Conservation (phyloP, 92 coral and sea anemone genomes). For the Porites cylindrica region DNA sequence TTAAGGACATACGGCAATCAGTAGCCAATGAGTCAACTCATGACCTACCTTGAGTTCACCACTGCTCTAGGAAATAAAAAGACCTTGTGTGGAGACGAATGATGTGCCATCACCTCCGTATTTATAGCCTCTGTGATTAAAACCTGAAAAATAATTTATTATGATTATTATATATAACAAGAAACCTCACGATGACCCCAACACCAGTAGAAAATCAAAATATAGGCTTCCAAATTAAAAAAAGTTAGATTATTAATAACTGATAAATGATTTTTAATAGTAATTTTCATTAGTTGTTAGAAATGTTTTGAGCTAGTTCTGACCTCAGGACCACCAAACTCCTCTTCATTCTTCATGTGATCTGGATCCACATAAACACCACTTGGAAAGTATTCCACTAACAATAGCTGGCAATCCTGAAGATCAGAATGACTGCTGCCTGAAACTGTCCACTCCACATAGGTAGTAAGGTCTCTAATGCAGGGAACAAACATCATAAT, state of each 20-base stretch:
- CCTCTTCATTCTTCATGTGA: constrained; percentile 57
- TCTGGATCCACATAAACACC: constrained; percentile 78
- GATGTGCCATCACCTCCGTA: constrained; percentile 66
- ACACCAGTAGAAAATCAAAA: neutral
- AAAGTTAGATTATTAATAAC: neutral
- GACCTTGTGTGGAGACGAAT: constrained; percentile 39
- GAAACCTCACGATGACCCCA: too few species aligned
- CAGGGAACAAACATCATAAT: neutral
- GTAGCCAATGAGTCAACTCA: neutral
- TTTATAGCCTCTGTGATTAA: constrained; percentile 51
- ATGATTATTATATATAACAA: too few species aligned
- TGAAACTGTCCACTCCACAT: constrained; percentile 56
- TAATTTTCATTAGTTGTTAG: too few species aligned
- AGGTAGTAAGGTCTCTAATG: constrained; percentile 62
- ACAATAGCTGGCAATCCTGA: constrained; percentile 58
- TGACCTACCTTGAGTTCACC: constrained; percentile 38
- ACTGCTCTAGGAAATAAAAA: constrained; percentile 52
- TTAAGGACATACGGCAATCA: too few species aligned
- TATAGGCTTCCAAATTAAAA: neutral
- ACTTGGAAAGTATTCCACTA: constrained; percentile 69
- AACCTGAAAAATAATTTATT: constrained; percentile 32
- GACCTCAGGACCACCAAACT: constrained; percentile 70
- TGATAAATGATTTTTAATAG: too few species aligned
- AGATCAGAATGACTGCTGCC: constrained; percentile 7
- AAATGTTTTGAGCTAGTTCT: neutral